Base-by-base conservation (phyloP, 2,113 vertebrate genomes). In the Oreotrochilus melanogaster region DNA sequence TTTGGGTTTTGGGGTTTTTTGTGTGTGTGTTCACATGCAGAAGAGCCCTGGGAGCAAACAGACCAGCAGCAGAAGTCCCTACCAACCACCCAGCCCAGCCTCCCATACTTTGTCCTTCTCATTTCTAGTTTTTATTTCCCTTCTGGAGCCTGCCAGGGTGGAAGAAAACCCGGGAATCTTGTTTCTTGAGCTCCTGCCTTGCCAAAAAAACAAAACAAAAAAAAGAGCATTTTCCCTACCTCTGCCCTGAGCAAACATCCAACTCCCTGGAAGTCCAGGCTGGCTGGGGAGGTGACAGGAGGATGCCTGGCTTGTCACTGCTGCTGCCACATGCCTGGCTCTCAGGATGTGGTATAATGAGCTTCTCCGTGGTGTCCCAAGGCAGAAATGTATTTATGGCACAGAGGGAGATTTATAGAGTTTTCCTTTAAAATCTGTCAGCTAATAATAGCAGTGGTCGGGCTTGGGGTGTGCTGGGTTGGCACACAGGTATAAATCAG, bases 281-380 rank as follows among this genome's bases (percentile, higher is more conserved):
- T 3, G 28, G 95, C 92, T 66, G 1, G 84, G n/a, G 71, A 87
- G 97, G 96, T 97, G 92, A 97, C 95, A 87, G 92, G 92, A 98
- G 98, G 97, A 97, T 97, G 96, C 96, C 78, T 48, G 22, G 96
- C 95, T 95, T 98, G 97, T 98, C 97, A 97, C 89, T 88, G 57
- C 23, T 10, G 96, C 97, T 98, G 97, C 97, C 97, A 96, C 97
- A 96, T 97, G 96, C 95, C 86, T 96, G 97, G 97, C 95, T 97
- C 97, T 97, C 97, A 97, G 98, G 97, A 97, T 98, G 96, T 97
- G 97, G 97, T 96, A 94, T 98, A 98, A 98, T 98, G 98, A 98
- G 96, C 97, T 97, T 70, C 94, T 97, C 93, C 94, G 93, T 97
- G 93, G 97, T 96, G 92, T 97, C 95, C 84, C 94, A 97, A 97